Base-by-base conservation (phyloP, 1,140 invertebrate species). In the Archegozetes longisetosus region DNA sequence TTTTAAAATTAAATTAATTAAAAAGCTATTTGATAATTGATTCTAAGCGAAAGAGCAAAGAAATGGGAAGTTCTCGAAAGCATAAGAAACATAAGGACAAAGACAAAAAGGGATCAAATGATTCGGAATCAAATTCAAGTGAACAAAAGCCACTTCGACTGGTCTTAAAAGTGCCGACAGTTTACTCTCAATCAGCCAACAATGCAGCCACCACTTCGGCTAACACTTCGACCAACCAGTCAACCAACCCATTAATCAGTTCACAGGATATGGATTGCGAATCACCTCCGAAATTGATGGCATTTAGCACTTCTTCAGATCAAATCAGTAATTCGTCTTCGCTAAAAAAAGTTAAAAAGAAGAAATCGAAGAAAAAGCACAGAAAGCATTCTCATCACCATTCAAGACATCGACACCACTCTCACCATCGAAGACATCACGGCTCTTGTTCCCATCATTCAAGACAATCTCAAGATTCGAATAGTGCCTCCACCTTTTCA, bases 91-190 rank as follows among this genome's bases (percentile, higher is more conserved):
- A 60, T 28, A 60, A 60, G 24, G 51, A 53, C n/a, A 29, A 54
- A 13, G n/a, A 51, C 20, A 20, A 25, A 51, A 48, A 53, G 40
- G 32, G 17, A 6, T 9, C 6, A 17, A 40, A 40, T 40, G 6
- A 17, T 6, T 9, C 6, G 6, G 32, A 40, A 17, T 40, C 32
- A 17, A 65, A 50, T 48, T n/a, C 47, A 55, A 49, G 58, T 55
- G 29, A 64, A 64, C 66, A 51, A 65, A 81, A 61, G 62, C 80
- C 81, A 27, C 75, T 88, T 25, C 86, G 86, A 68, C 70, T 88
- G 28, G 87, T 88, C 52, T 69, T 89, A 23, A 88, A 88, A 73
- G 84, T 88, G n/a, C 82, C 81, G 3, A 82, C 29, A 12, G 27
- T 27, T 24, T 60, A 50, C 6, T 54, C 53, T 12, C 20, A 17